phyloP scores from a whole-genome alignment of 2,888 invertebrate species.

The Platerodrilus igneus region DNA sequence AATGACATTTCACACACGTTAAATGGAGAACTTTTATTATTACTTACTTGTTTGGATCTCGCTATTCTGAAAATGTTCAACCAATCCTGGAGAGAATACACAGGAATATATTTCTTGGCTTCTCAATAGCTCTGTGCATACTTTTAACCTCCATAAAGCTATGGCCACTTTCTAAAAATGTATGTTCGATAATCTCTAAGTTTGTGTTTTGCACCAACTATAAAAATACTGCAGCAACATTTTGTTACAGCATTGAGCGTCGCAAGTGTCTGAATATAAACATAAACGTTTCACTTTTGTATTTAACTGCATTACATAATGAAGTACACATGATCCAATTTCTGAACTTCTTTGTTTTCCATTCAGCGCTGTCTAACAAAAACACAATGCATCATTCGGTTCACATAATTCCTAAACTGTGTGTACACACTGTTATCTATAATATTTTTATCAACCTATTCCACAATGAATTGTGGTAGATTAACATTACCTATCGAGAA shows the following conservation, averaged over 20 bases:
- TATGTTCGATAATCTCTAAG: constrained; percentile 12
- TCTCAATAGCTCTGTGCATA: constrained; percentile 9
- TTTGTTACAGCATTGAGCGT: constrained; percentile 23
- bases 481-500: too few relatives aligned
- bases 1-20: neutral
- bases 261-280: constrained; percentile 11
- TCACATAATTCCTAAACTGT: too few relatives aligned
- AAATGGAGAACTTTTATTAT: constrained; percentile 5
- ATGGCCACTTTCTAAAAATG: constrained; percentile 8
- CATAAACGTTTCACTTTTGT: constrained; percentile 1
- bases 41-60: neutral
- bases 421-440: too few relatives aligned
- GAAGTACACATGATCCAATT: constrained; percentile 13
- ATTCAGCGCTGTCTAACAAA: too few relatives aligned
- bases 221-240: constrained; percentile 17
- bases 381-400: too few relatives aligned
- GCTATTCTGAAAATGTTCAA: constrained; percentile 9
- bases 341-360: constrained; percentile 19
- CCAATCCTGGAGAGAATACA: constrained; percentile 5
- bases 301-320: too few relatives aligned
- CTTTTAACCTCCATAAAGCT: constrained; percentile 8
- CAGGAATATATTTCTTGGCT: constrained; percentile 6
- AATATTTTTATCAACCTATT: too few relatives aligned
- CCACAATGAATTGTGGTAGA: too few relatives aligned
- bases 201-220: constrained; percentile 17